Base-by-base conservation (phyloP, 2,113 vertebrate genomes). In the Protobothrops flavoviridis region DNA sequence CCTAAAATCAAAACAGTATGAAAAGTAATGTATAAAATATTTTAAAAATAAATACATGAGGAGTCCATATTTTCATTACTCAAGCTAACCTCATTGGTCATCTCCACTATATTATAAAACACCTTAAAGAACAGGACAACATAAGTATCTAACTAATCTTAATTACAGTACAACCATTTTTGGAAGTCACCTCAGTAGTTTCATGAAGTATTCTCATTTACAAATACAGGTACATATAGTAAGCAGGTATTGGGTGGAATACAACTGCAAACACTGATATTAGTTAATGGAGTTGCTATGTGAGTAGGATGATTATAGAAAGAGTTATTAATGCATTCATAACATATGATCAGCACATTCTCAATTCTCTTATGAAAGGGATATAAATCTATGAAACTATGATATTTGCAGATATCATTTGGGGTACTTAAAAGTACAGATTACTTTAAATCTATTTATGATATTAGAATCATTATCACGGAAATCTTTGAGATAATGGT, bases 391-490 rank as follows among this genome's bases (percentile, higher is more conserved):
- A 74, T 91, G 69, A 57, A 94, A 4, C 91, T 50, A 45, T 8
- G 55, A 3, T 39, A 43, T 13, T 85, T 81, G 29, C 45, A 91
- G 87, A 92, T 91, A 94, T 94, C 56, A 0, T 1, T 88, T 53
- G 2, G 15, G 64, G 24, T 91, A 69, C 56, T 87, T 24, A 45
- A 48, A 92, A 20, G 21, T 0, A 17, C 39, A 48, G 88, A 90
- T 20, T 88, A 93, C 61, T 91, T 91, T 21, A 90, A 90, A 92
- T 43, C 87, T 91, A 3, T 56, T 92, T 88, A 10, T 5, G 87
- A 61, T 90, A 88, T 69, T 94, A 89, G 52, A 4, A 29, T 61
- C 87, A 29, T 89, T 89, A 89, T 61, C 88, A 85, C 92, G 48
- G 2, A 1, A 61, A 8, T 26, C 9, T 91, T 93, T 85, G 88